Evolutionary conservation across 1,140 invertebrate genomes (phyloP).

Genomic region (Aphelinus certus): DNA sequence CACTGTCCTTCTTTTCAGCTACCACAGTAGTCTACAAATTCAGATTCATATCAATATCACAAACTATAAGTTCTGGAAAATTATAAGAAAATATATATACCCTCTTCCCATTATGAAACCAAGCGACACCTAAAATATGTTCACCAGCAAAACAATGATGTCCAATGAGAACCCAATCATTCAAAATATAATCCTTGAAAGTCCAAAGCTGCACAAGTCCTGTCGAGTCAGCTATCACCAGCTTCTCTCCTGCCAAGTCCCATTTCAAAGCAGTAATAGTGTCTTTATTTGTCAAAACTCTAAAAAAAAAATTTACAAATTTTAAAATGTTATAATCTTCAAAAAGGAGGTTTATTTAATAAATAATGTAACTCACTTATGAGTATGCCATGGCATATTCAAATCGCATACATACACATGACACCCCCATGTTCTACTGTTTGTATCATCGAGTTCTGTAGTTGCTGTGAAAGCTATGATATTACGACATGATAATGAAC

Average conservation of each 20-base stretch:
- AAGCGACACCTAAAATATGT: slow-evolving; percentile 80
- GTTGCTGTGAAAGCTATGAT: slow-evolving; percentile 83
- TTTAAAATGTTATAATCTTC: slow-evolving; percentile 4
- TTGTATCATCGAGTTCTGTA: slow-evolving; percentile 74
- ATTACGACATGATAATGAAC: slow-evolving; percentile 81
- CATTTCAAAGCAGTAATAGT: slow-evolving; percentile 84
- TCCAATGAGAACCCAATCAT: slow-evolving; percentile 76
- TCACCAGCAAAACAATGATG: slow-evolving; percentile 73
- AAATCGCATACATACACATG: slow-evolving; percentile 89
- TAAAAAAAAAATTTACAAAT: slow-evolving; percentile 52
- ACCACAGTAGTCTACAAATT: slow-evolving; percentile 61
- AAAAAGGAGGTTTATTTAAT: background rate
- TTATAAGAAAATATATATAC: slow-evolving; percentile 49
- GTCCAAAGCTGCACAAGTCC: slow-evolving; percentile 82
- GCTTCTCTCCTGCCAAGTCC: slow-evolving; percentile 82
- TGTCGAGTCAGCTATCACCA: slow-evolving; percentile 78
- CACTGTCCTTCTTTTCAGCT: slow-evolving; percentile 82
- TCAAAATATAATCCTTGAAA: slow-evolving; percentile 81
- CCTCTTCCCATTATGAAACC: slow-evolving; percentile 88
- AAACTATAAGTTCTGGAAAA: background rate
- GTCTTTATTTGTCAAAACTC: slow-evolving; percentile 67
- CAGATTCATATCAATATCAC: background rate
- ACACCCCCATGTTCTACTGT: slow-evolving; percentile 75
- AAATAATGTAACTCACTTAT: slow-evolving; percentile 69
- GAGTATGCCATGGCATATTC: slow-evolving; percentile 84